These are phyloP conservation scores for Dipodomys spectabilis DNA, from an alignment of 2,113 vertebrate genomes.

Conservation along the genomic window DNA sequence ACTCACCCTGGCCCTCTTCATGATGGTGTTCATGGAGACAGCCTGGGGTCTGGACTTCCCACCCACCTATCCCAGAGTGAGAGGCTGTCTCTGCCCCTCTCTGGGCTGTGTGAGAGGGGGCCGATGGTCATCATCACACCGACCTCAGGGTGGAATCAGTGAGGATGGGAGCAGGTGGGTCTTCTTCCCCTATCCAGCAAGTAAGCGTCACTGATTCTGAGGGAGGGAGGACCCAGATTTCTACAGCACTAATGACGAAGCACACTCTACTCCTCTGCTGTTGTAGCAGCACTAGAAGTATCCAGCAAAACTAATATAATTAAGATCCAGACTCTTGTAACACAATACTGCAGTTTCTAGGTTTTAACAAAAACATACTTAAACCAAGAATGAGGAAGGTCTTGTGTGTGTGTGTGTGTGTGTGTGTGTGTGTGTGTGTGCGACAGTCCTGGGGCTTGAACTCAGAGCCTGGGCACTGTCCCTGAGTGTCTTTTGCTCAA, in stretches of 20 bases:
- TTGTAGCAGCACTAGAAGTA: neutral
- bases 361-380: neutral
- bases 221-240: neutral
- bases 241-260: neutral
- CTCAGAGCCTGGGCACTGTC: too few species aligned
- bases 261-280: rapidly evolving
- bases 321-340: neutral
- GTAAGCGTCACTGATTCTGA: rapidly evolving
- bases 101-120: neutral
- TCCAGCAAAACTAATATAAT: neutral
- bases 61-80: too few species aligned
- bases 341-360: neutral
- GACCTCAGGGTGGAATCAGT: rapidly evolving
- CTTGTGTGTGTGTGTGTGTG: neutral
- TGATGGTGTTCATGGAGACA: too few species aligned
- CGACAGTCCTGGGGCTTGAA: too few species aligned
- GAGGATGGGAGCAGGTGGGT: neutral
- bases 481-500: too few species aligned
- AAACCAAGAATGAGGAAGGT: neutral
- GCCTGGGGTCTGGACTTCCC: too few species aligned
- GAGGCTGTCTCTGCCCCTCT: too few species aligned
- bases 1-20: too few species aligned
- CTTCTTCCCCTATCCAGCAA: rapidly evolving
- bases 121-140: too few species aligned
- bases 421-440: too few species aligned